These are phyloP conservation scores for Nesogale talazaci DNA, from an alignment of 2,113 vertebrate species.

Conservation along the genomic window DNA sequence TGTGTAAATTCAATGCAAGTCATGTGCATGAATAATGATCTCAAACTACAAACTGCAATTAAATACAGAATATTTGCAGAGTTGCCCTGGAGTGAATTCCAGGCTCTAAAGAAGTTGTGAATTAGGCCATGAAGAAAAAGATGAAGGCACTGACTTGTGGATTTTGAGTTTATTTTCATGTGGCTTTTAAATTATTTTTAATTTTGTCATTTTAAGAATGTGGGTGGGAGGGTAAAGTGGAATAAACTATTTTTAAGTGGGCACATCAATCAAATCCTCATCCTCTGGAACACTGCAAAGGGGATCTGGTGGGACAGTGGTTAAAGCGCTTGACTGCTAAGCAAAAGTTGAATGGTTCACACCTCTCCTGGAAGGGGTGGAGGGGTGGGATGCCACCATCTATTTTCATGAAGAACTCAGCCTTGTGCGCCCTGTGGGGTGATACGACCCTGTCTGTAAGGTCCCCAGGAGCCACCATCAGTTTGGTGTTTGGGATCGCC, in stretches of 20 bases:
- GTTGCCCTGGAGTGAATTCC: constrained; percentile 61
- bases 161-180: constrained; percentile 71
- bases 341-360: not conserved
- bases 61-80: constrained; percentile 62
- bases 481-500: too few relatives aligned
- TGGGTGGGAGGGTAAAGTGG: constrained; percentile 21
- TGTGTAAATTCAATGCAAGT: constrained; percentile 69
- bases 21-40: constrained; percentile 61
- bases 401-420: not conserved
- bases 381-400: not conserved
- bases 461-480: too few relatives aligned
- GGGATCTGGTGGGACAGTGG: not conserved
- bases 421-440: not conserved
- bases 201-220: constrained; percentile 68
- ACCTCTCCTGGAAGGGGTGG: not conserved
- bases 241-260: constrained; percentile 59
- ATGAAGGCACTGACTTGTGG: constrained; percentile 57
- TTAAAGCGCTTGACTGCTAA: not conserved
- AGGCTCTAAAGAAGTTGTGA: constrained; percentile 67
- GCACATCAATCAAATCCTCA: not conserved
- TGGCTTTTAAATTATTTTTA: constrained; percentile 66
- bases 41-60: constrained; percentile 66
- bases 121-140: constrained; percentile 70
- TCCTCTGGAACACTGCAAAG: not conserved
- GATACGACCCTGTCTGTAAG: too few relatives aligned